Percentiles rank a stretch among this genome's conserved stretches.
Conservation (phyloP, 2,113 vertebrate genomes). For the Cyphomyrus plagiostoma region DNA sequence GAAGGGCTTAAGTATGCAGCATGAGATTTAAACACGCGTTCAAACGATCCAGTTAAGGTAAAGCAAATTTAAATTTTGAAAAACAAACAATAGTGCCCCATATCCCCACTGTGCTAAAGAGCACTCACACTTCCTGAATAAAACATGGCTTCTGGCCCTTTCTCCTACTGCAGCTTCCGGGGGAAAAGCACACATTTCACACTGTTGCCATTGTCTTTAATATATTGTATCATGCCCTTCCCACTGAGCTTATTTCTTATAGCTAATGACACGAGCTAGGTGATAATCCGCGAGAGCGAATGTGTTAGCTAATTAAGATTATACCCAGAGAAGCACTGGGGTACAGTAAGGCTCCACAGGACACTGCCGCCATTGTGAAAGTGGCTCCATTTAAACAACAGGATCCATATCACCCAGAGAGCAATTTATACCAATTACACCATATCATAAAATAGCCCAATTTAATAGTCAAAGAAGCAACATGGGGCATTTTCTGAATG, state of each 20-base stretch:
- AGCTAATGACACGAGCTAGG: slow-evolving; percentile 60
- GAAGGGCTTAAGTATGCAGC: slow-evolving; percentile 34
- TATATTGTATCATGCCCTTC: slow-evolving; percentile 50
- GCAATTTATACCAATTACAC: slow-evolving; percentile 74
- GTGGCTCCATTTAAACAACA: slow-evolving; percentile 62
- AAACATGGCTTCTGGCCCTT: slow-evolving; percentile 27
- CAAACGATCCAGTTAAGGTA: slow-evolving; percentile 50
- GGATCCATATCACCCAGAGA: slow-evolving; percentile 71
- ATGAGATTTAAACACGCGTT: slow-evolving; percentile 54
- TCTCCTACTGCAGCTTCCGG: slow-evolving; percentile 19
- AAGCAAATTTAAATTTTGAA: slow-evolving; percentile 63
- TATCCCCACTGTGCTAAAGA: slow-evolving; percentile 68
- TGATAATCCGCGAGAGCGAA: slow-evolving; percentile 62
- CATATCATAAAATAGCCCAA: slow-evolving; percentile 69
- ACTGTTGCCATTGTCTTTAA: slow-evolving; percentile 54
- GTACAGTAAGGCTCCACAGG: slow-evolving; percentile 44
- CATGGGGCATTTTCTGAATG: slow-evolving; percentile 54
- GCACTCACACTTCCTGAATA: slow-evolving; percentile 35
- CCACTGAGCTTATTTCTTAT: slow-evolving; percentile 60
- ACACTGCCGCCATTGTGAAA: slow-evolving; percentile 39
- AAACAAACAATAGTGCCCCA: slow-evolving; percentile 60
- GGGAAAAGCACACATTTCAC: slow-evolving; percentile 41
- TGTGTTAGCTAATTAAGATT: slow-evolving; percentile 63
- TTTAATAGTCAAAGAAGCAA: slow-evolving; percentile 70
- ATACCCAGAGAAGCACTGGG: slow-evolving; percentile 53